phyloP scores from a whole-genome alignment of 1,140 invertebrate species.

The Monochamus saltuarius region DNA sequence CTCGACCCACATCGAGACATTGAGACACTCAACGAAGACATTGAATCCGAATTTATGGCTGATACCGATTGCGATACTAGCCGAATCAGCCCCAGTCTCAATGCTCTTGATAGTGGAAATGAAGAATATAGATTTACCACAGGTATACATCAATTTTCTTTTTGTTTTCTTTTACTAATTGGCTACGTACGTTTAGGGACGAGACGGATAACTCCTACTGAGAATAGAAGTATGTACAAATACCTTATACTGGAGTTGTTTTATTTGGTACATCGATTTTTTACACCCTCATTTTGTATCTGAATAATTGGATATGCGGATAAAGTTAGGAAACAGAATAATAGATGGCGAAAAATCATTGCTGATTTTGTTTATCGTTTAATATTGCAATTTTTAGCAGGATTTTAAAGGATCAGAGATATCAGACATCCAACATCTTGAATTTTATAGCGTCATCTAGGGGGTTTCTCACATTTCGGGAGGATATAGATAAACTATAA shows the following conservation, averaged over 20 bases:
- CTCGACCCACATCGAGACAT: conserved; percentile 64
- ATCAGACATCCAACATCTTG: too few relatives aligned
- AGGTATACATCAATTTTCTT: conserved; percentile 47
- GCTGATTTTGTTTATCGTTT: too few relatives aligned
- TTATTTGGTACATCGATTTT: neutral
- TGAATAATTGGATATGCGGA: too few relatives aligned
- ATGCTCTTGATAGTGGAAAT: conserved; percentile 65
- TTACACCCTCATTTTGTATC: too few relatives aligned
- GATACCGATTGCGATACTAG: conserved; percentile 66
- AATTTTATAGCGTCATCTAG: too few relatives aligned
- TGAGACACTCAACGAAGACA: conserved; percentile 68
- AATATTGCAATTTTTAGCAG: too few relatives aligned
- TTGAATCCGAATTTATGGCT: conserved; percentile 70
- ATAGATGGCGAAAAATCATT: too few relatives aligned
- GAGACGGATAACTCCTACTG: neutral
- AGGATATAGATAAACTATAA: too few relatives aligned
- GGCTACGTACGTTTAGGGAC: neutral
- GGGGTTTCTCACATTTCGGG: too few relatives aligned
- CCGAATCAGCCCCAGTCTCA: conserved; percentile 60
- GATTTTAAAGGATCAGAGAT: too few relatives aligned
- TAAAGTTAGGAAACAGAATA: too few relatives aligned
- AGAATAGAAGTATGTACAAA: too few relatives aligned
- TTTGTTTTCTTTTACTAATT: conserved; percentile 35
- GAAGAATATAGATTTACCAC: conserved; percentile 58
- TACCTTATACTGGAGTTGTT: neutral